Evolutionary conservation across 2,888 invertebrate species (phyloP).

Genomic region (Spialia ferax): DNA sequence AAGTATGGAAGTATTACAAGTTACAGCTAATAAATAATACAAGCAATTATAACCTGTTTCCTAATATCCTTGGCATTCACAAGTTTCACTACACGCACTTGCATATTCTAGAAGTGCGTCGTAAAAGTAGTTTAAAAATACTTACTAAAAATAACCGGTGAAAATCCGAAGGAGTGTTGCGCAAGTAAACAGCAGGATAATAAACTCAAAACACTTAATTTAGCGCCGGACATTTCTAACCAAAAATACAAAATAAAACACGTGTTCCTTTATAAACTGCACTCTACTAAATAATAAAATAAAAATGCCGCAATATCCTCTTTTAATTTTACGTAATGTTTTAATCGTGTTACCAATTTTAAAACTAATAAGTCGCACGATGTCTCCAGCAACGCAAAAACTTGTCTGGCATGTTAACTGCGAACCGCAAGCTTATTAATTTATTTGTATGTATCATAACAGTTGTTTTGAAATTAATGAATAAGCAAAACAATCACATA

Average conservation of each 20-base stretch:
- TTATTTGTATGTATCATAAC: slow-evolving; percentile 13
- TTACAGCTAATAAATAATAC: background rate
- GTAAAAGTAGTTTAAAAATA: slow-evolving; percentile 47
- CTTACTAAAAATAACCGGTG: slow-evolving; percentile 81
- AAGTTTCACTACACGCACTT: background rate
- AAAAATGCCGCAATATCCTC: slow-evolving; percentile 35
- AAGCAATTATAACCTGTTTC: background rate
- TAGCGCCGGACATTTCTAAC: slow-evolving; percentile 61
- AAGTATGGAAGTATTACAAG: background rate
- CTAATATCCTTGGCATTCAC: background rate
- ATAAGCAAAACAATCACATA: background rate
- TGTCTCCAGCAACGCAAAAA: slow-evolving; percentile 8
- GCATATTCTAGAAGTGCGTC: slow-evolving; percentile 44
- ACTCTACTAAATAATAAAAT: slow-evolving; percentile 24
- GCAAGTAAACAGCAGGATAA: slow-evolving; percentile 58
- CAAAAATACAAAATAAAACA: slow-evolving; percentile 34
- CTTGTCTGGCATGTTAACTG: slow-evolving; percentile 14
- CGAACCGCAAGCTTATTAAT: slow-evolving; percentile 9
- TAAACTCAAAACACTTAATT: slow-evolving; percentile 59
- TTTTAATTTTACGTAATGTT: slow-evolving; percentile 34
- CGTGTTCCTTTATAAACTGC: slow-evolving; percentile 6
- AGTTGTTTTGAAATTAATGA: slow-evolving; percentile 18
- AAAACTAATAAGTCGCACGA: slow-evolving; percentile 18
- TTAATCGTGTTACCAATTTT: slow-evolving; percentile 30
- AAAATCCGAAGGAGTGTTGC: slow-evolving; percentile 70